Evolutionary conservation across 2,113 vertebrate genomes (phyloP).

Genomic region (Ailuropoda melanoleuca): DNA sequence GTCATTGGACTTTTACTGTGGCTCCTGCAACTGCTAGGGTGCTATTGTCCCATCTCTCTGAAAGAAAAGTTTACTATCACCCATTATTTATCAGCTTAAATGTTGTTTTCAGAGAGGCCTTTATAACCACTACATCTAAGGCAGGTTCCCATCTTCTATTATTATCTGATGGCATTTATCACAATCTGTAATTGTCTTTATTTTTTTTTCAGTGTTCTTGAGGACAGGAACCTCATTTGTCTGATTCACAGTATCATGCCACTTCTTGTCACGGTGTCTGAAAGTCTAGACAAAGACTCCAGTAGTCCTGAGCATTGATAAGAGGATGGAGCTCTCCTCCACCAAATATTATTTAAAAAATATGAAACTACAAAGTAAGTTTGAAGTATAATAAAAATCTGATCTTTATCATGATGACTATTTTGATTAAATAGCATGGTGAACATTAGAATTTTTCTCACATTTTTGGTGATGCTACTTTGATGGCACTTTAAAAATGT

Average conservation of each 20-base stretch:
- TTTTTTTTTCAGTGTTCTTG: not conserved
- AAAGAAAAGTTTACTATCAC: not conserved
- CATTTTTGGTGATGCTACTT: not conserved
- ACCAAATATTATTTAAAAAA: not conserved
- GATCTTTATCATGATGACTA: not conserved
- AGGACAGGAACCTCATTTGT: not conserved
- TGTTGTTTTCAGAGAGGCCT: not conserved
- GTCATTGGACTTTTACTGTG: not conserved
- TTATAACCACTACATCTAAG: not conserved
- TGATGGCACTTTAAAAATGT: not conserved
- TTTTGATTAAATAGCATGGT: not conserved
- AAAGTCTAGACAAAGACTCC: not conserved
- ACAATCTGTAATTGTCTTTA: not conserved
- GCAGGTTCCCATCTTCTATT: not conserved
- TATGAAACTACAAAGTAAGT: not conserved
- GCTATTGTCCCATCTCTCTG: not conserved
- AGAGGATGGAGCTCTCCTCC: accelerated
- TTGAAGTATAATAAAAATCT: not conserved
- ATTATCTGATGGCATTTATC: not conserved
- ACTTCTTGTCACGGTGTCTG: not conserved
- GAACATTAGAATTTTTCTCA: not conserved
- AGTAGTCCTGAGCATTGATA: not conserved
- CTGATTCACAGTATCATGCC: not conserved
- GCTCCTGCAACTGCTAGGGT: not conserved
- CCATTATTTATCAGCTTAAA: not conserved